These are phyloP conservation scores for Camponotus floridanus DNA, from an alignment of 1,140 invertebrate genomes.

Conservation along the genomic window DNA sequence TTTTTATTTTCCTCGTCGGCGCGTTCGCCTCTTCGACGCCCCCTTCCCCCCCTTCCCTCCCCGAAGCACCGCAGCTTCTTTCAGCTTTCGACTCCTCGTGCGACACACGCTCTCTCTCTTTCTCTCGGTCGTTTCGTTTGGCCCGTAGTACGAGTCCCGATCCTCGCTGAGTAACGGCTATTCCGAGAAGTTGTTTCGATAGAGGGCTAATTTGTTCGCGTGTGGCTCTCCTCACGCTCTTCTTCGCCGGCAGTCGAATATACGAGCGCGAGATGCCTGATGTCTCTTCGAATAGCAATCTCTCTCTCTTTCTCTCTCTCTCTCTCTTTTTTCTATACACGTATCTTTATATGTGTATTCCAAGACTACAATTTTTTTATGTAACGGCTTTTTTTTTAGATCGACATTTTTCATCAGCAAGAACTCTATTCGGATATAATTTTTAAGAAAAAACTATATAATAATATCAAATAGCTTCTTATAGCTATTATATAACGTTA, in stretches of 20 bases:
- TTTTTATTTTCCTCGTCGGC: conserved; percentile 63
- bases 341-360: not conserved
- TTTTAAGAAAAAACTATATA: not conserved
- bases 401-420: not conserved
- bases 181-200: conserved; percentile 86
- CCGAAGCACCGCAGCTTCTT: not conserved
- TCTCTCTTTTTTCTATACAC: conserved; percentile 15
- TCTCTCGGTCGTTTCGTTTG: conserved; percentile 64
- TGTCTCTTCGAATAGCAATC: conserved; percentile 27
- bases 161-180: conserved; percentile 84
- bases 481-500: not conserved
- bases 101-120: not conserved
- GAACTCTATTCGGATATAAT: not conserved
- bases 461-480: not conserved
- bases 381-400: not conserved
- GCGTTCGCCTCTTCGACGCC: conserved; percentile 9
- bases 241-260: conserved; percentile 41
- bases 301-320: conserved; percentile 53
- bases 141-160: conserved; percentile 67
- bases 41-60: conserved; percentile 13
- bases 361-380: conserved; percentile 18
- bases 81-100: conserved; percentile 39
- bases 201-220: conserved; percentile 85
- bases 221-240: conserved; percentile 60
- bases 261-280: conserved; percentile 63